Percentiles rank a stretch among this genome's conserved stretches.
Evolutionary conservation across 2,797 vertebrate genomes (phyloP).

Genomic region (Dallia pectoralis): DNA sequence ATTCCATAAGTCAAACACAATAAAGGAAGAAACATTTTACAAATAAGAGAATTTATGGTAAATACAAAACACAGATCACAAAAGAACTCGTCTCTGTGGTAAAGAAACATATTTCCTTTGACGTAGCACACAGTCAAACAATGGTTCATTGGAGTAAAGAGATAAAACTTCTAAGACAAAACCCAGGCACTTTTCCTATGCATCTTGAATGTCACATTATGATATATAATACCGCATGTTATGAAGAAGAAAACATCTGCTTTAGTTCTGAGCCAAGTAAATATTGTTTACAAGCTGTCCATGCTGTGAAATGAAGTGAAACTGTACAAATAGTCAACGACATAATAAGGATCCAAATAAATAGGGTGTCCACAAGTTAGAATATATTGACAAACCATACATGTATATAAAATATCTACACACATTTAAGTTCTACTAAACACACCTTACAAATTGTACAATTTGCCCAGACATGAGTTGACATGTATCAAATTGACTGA

Average conservation of each 20-base stretch:
- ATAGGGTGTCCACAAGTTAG: constrained; percentile 20
- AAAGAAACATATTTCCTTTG: neutral
- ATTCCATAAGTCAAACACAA: constrained; percentile 2
- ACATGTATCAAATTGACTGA: constrained; percentile 27
- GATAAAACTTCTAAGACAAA: neutral
- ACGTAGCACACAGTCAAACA: neutral
- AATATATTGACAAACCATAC: constrained; percentile 10
- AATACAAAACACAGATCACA: constrained; percentile 4
- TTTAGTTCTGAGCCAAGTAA: neutral
- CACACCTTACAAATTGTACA: constrained; percentile 25
- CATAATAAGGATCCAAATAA: constrained; percentile 15
- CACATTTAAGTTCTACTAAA: constrained; percentile 16
- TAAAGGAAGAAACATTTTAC: constrained; percentile 8
- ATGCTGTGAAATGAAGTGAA: constrained; percentile 13
- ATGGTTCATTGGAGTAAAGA: neutral
- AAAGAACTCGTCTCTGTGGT: neutral
- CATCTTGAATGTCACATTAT: neutral
- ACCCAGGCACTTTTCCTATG: constrained; percentile 11
- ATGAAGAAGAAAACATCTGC: neutral
- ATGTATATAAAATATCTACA: constrained; percentile 3
- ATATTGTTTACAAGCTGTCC: neutral
- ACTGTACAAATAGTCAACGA: constrained; percentile 2
- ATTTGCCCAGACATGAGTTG: constrained; percentile 20
- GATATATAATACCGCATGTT: constrained; percentile 26
- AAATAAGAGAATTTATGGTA: constrained; percentile 3